Evolutionary conservation across 2,888 invertebrate genomes (phyloP).

Genomic region (Abrostola tripartita): DNA sequence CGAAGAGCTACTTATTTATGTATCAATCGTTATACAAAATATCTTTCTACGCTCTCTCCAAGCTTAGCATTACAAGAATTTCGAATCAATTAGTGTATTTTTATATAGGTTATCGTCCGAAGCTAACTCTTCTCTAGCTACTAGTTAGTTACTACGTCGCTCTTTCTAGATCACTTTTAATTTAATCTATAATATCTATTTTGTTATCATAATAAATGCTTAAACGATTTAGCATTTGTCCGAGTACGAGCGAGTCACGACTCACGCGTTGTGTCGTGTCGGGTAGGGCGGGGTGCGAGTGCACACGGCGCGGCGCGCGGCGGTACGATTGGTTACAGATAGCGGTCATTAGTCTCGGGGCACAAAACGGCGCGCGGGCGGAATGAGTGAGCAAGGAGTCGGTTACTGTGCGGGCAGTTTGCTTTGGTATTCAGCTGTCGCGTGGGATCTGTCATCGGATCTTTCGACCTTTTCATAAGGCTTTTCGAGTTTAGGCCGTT

Average conservation of each 20-base stretch:
- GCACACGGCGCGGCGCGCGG: constrained; percentile 44
- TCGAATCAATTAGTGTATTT: constrained; percentile 64
- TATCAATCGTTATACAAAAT: constrained; percentile 87
- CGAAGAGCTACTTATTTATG: constrained; percentile 78
- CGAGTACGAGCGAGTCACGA: constrained; percentile 63
- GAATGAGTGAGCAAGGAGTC: constrained; percentile 69
- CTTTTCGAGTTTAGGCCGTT: constrained; percentile 90
- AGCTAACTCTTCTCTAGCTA: constrained; percentile 76
- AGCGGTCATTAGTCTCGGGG: constrained; percentile 52
- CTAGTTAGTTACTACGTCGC: constrained; percentile 78
- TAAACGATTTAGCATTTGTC: constrained; percentile 73
- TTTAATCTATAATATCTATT: constrained; percentile 73
- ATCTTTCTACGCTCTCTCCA: constrained; percentile 81
- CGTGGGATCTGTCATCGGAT: constrained; percentile 82
- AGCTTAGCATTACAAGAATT: constrained; percentile 77
- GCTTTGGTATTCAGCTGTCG: constrained; percentile 81
- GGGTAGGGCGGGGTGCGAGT: constrained; percentile 54
- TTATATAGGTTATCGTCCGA: constrained; percentile 64
- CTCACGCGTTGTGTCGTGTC: constrained; percentile 49
- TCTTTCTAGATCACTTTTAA: constrained; percentile 74
- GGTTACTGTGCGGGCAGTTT: constrained; percentile 78
- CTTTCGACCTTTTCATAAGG: constrained; percentile 88
- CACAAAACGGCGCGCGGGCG: constrained; percentile 51
- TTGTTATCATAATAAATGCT: constrained; percentile 81
- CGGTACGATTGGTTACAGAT: constrained; percentile 41